Conservation (phyloP, 2,113 vertebrate species). For the Istiophorus platypterus region DNA sequence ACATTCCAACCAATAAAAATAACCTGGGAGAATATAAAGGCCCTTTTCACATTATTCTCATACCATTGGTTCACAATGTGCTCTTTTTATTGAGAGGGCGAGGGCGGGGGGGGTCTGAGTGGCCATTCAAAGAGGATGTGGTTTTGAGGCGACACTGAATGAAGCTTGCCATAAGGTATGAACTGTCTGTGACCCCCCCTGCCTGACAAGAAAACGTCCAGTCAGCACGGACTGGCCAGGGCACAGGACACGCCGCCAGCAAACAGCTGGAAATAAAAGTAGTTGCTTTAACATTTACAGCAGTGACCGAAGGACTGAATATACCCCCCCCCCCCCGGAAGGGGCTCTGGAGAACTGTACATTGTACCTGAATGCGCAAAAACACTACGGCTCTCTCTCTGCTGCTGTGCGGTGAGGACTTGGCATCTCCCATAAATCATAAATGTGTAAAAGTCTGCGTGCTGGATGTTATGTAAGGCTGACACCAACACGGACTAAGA, state of each 20-base stretch:
- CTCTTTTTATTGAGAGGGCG: constrained; percentile 42
- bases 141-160: constrained; percentile 56
- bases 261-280: constrained; percentile 55
- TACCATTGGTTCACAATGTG: constrained; percentile 38
- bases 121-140: constrained; percentile 63
- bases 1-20: constrained; percentile 16
- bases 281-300: constrained; percentile 41
- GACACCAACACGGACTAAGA: not conserved
- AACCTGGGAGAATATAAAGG: constrained; percentile 25
- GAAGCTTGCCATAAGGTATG: constrained; percentile 62
- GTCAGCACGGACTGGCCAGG: constrained; percentile 29
- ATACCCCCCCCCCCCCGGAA: not conserved
- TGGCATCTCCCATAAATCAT: not conserved
- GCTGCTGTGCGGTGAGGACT: not conserved
- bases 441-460: constrained; percentile 5
- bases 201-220: constrained; percentile 37
- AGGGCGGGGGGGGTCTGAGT: no score
- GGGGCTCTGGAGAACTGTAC: not conserved
- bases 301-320: constrained; percentile 7
- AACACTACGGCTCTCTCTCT: not conserved
- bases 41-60: constrained; percentile 46
- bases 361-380: not conserved
- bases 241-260: constrained; percentile 25
- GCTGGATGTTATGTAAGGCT: not conserved
- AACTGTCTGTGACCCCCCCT: constrained; percentile 70